Percentiles rank a stretch among this genome's conserved stretches.
Evolutionary conservation across 2,888 invertebrate species (phyloP).

Genomic region (Buathra laborator): DNA sequence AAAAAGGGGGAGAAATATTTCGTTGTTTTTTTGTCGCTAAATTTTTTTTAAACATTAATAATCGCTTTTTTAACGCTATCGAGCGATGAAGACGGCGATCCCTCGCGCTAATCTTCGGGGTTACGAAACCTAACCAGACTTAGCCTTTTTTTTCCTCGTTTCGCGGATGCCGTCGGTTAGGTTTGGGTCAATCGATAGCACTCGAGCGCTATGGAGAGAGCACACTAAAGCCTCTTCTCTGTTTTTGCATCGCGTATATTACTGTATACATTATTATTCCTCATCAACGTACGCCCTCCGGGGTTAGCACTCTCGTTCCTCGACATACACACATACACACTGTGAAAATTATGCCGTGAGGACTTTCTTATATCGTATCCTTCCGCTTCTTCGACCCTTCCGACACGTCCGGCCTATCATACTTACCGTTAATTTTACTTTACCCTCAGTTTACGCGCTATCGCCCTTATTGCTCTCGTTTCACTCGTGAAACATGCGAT

Average conservation of each 20-base stretch:
- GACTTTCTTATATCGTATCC: background rate
- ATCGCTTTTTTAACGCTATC: background rate
- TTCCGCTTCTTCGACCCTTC: slow-evolving; percentile 9
- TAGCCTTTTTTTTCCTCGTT: background rate
- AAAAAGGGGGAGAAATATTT: background rate
- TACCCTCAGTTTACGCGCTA: background rate
- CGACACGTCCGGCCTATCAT: slow-evolving; percentile 14
- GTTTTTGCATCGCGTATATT: background rate
- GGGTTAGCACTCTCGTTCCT: background rate
- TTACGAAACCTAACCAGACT: slow-evolving; percentile 21
- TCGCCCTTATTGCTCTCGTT: background rate
- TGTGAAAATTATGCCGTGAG: background rate
- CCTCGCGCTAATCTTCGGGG: slow-evolving; percentile 6
- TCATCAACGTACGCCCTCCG: background rate
- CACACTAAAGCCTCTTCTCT: background rate
- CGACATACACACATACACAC: background rate
- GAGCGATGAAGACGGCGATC: background rate
- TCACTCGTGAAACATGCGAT: background rate
- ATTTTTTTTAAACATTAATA: too few species aligned
- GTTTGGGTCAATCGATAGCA: slow-evolving; percentile 64
- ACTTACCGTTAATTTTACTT: background rate
- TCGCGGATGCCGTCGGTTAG: slow-evolving; percentile 25
- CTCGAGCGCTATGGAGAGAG: slow-evolving; percentile 31
- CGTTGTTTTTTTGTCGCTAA: background rate
- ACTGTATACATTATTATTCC: background rate